Conservation (phyloP, 2,113 vertebrate species). For the Heterochromis multidens region DNA sequence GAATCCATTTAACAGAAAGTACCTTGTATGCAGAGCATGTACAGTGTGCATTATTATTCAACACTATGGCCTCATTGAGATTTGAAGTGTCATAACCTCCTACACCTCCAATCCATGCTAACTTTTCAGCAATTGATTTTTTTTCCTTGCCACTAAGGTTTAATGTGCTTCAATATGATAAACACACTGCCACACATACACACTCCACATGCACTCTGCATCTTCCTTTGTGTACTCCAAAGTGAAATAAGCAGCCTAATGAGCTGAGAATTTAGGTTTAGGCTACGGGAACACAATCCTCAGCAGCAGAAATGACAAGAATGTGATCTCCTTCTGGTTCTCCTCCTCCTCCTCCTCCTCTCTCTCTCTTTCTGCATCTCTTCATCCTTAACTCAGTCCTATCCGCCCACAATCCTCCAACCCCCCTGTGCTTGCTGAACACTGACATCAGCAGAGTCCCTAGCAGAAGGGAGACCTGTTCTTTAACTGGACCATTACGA, state of each 20-base stretch:
- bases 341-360: not conserved
- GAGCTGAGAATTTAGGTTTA: slow-evolving; percentile 29
- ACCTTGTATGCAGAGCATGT: slow-evolving; percentile 15
- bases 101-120: slow-evolving; percentile 31
- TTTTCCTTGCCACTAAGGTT: not conserved
- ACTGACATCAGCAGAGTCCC: slow-evolving; percentile 49
- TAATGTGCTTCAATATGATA: not conserved
- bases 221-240: slow-evolving; percentile 5
- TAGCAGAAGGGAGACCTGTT: slow-evolving; percentile 50
- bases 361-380: slow-evolving; percentile 21
- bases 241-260: slow-evolving; percentile 38
- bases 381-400: slow-evolving; percentile 46
- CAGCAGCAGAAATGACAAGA: slow-evolving; percentile 38
- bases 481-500: slow-evolving; percentile 46
- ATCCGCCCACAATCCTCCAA: slow-evolving; percentile 34
- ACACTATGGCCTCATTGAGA: slow-evolving; percentile 40
- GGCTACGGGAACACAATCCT: slow-evolving; percentile 18
- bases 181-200: not conserved
- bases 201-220: not conserved
- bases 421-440: slow-evolving; percentile 12
- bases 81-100: slow-evolving; percentile 57
- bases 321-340: slow-evolving; percentile 40
- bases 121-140: slow-evolving; percentile 37
- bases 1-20: slow-evolving; percentile 18
- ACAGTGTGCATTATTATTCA: slow-evolving; percentile 29